Conservation (phyloP, 2,888 invertebrate species). For the Dryobotodes eremita region DNA sequence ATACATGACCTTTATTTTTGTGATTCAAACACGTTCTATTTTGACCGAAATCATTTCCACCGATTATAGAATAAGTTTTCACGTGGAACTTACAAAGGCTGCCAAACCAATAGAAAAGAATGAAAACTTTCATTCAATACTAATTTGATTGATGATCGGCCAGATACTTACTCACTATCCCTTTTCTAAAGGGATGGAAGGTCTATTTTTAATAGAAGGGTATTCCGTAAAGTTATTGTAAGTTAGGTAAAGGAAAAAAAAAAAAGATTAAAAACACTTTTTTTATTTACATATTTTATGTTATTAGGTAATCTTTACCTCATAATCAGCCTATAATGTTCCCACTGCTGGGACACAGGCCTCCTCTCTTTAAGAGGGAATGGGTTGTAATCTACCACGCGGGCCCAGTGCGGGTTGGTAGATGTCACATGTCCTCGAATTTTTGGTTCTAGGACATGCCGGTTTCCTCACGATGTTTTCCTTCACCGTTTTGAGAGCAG, state of each 20-base stretch:
- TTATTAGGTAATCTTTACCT: neutral
- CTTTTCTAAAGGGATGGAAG: neutral
- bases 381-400: too few relatives aligned
- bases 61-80: neutral
- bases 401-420: too few relatives aligned
- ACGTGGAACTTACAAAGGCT: neutral
- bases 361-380: too few relatives aligned
- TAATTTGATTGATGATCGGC: slow-evolving; percentile 19
- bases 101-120: slow-evolving; percentile 1
- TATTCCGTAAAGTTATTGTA: neutral
- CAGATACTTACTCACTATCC: neutral
- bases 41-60: neutral
- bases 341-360: too few relatives aligned
- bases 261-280: neutral
- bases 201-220: neutral
- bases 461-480: too few relatives aligned
- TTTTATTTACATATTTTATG: neutral
- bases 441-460: too few relatives aligned
- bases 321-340: too few relatives aligned
- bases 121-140: slow-evolving; percentile 12
- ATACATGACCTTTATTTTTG: neutral
- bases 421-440: too few relatives aligned
- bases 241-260: neutral
- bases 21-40: neutral
- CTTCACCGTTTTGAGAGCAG: too few relatives aligned